Percentiles rank a stretch among this genome's conserved stretches.
Evolutionary conservation across 2,888 invertebrate genomes (phyloP).

Genomic region (Dryobotodes eremita): DNA sequence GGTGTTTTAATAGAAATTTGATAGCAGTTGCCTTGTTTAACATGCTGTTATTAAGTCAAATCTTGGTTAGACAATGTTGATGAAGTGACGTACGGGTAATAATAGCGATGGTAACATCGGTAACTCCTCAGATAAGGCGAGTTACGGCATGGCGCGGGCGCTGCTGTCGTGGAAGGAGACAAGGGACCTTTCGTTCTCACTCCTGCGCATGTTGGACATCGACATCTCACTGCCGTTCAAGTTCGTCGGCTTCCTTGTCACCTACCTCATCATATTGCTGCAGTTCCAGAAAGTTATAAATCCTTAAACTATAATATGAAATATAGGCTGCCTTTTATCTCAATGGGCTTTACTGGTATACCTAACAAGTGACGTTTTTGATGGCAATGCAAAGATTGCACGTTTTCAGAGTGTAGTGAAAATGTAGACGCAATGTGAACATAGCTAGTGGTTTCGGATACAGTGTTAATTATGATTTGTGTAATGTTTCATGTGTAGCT

Average conservation of each 20-base stretch:
- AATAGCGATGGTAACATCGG: not conserved
- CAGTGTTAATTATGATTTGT: constrained; percentile 13
- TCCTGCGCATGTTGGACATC: constrained; percentile 82
- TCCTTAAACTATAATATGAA: constrained; percentile 55
- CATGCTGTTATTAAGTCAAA: too few relatives aligned
- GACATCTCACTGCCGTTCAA: constrained; percentile 85
- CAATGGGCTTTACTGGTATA: not conserved
- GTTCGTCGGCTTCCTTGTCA: constrained; percentile 80
- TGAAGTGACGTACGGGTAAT: not conserved
- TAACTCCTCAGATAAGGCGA: constrained; percentile 79
- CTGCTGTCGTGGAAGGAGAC: constrained; percentile 82
- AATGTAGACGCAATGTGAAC: not conserved
- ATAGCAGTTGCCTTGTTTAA: not conserved
- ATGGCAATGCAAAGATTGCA: constrained; percentile 13
- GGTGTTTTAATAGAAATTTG: not conserved
- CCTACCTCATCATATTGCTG: constrained; percentile 83
- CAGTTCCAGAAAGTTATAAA: constrained; percentile 83
- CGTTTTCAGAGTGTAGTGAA: constrained; percentile 31
- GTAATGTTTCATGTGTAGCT: not conserved
- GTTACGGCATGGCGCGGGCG: constrained; percentile 80
- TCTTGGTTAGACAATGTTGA: too few relatives aligned
- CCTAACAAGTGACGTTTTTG: not conserved
- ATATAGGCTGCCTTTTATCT: not conserved
- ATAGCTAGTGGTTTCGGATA: not conserved
- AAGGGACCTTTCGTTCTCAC: constrained; percentile 81